Evolutionary conservation across 2,113 vertebrate genomes (phyloP), one percentile per base, ranked within the genome.

Genomic region (Clarias macrocephalus): DNA sequence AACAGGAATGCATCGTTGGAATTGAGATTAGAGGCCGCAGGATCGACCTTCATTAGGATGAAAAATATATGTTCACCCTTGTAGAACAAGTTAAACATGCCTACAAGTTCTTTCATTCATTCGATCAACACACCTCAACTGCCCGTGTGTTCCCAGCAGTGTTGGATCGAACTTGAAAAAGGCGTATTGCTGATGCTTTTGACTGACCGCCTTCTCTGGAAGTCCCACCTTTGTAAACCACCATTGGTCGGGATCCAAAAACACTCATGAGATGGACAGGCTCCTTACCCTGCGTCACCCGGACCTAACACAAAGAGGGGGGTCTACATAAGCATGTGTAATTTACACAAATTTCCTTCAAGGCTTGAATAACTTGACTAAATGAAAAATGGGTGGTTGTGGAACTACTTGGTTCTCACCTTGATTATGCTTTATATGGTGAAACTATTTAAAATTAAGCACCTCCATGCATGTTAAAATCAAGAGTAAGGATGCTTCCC

Each of bases 271-370:
- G 95, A 66, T 99, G 97, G 73, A 95, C 91, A 0, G 97, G 96
- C 80, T 99, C 97, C 83, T 98, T 98, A 18, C 97, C 97, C 92
- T 99, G 97, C 87, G 96, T 91, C 1, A 98, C 97, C 5, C 95
- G 94, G 89, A 97, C 97, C 97, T 98, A 81, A 37, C 63, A 30
- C 72, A 79, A 73, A 16, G 54, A 57, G 2, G 86, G 2, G 86
- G 63, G 62, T 30, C 15, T 7, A 60, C 18, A 81, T 70, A 84
- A 72, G 15, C 6, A 48, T 8, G 48, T 48, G 13, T 42, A 15
- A 37, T 3, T 59, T 70, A 25, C n/a, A 48, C 7, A 33, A 76
- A 76, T 62, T 48, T 59, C 54, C 25, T 82, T 72, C 33, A n/a
- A 76, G 52, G 1, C 25, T 10, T 56, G 18, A 79, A 79, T 18